A percentile compares a stretch with the other conserved stretches of the same genome.
Conservation (phyloP, 2,113 vertebrate genomes). For the Astur gentilis region DNA sequence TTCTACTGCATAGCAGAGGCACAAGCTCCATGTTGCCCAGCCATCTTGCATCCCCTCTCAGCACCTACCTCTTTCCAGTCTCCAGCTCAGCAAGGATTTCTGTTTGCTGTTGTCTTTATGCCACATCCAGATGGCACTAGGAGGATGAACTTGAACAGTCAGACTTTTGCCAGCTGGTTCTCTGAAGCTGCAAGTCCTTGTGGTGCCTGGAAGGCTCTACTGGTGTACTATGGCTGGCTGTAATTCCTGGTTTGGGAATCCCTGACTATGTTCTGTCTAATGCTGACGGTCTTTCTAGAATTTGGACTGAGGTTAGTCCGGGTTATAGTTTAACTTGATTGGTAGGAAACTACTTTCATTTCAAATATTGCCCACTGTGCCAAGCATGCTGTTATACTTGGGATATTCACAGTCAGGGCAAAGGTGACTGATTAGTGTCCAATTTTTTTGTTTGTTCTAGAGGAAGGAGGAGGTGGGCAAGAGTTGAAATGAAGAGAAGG, state of each 20-base stretch:
- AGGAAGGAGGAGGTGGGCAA: background rate
- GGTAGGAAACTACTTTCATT: conserved; percentile 26
- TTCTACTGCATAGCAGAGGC: background rate
- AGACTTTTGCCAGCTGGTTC: background rate
- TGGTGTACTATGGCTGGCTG: background rate
- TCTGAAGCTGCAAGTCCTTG: background rate
- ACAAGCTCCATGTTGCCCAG: background rate
- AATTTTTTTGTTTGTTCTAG: background rate
- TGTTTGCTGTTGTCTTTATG: background rate
- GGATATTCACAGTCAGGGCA: background rate
- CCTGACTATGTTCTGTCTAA: background rate
- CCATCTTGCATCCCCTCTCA: background rate
- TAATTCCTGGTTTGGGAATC: background rate
- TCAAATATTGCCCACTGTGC: background rate
- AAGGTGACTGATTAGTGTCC: conserved; percentile 19
- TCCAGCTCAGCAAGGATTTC: background rate
- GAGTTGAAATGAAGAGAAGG: background rate
- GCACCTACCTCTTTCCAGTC: background rate
- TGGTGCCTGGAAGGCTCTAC: background rate
- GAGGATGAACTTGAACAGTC: background rate
- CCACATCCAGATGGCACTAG: background rate
- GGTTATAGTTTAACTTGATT: conserved; percentile 48
- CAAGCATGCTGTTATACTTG: background rate
- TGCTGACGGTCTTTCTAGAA: background rate
- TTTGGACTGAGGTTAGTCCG: background rate